phyloP scores from a whole-genome alignment of 2,113 vertebrate genomes.

The Neolamprologus brichardi region DNA sequence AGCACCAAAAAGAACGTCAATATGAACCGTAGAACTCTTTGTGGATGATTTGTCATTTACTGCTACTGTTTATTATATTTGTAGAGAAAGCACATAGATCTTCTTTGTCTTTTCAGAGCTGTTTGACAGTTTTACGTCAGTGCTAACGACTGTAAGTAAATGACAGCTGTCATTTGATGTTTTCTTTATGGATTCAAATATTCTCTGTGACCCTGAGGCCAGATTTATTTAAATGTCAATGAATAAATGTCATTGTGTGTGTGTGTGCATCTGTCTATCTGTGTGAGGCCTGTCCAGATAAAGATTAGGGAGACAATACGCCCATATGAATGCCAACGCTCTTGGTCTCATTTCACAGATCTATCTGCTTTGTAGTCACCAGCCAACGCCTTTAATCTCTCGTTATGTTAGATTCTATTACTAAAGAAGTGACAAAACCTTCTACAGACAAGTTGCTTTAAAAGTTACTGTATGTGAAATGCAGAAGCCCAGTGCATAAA shows the following conservation, averaged over 20 bases:
- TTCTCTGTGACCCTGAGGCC: neutral
- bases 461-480: neutral
- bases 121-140: neutral
- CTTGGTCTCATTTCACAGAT: neutral
- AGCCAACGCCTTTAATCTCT: neutral
- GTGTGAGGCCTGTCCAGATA: neutral
- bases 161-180: neutral
- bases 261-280: neutral
- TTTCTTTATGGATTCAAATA: conserved; percentile 12
- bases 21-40: neutral
- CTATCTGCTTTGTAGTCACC: neutral
- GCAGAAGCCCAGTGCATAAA: neutral
- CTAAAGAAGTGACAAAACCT: neutral
- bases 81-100: neutral
- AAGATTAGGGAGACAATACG: neutral
- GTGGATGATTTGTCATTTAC: neutral
- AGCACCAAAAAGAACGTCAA: neutral
- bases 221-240: conserved; percentile 23
- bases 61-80: neutral
- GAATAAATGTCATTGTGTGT: conserved; percentile 18
- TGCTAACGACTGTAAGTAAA: neutral
- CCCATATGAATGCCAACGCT: neutral
- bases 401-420: neutral
- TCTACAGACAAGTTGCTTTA: neutral
- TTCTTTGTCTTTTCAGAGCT: neutral